Base-by-base conservation (phyloP, 2,888 invertebrate species). In the Drosophila barbarae region DNA sequence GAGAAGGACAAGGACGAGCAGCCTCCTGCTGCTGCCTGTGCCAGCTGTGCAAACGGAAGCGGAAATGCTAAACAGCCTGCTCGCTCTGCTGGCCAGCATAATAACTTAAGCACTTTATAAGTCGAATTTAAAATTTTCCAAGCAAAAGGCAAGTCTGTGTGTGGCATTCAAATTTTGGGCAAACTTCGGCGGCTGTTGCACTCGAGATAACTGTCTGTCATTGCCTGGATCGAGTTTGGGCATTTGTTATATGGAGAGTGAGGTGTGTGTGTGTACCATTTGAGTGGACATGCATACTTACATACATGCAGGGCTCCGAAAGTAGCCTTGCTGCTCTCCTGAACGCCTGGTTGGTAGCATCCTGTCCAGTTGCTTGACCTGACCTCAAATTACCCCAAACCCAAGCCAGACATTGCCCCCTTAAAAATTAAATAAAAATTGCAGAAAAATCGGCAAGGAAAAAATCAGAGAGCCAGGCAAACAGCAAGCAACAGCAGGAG, bases 91-190 rank as follows among this genome's bases (percentile, higher is more conserved):
- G 54, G 47, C 38, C 61, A 67, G 55, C 63, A 54, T 79, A 78
- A 78, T 79, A 78, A 72, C 70, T 78, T 79, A 78, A 79, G 77
- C 70, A 72, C 72, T 78, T 77, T 74, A 66, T 74, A 78, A 78
- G 77, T 73, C 64, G 75, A 61, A 68, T 79, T 72, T 77, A 57
- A 79, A 67, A 63, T 72, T 69, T 74, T 59, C 21, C 28, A 10
- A 35, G 54, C 49, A 44, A 38, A 41, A 47, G n/a, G 41, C 41
- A 42, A 5, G 6, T 39, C 12, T 21, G 3, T 4, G 21, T 21
- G 35, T 41, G 39, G 51, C 58, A 42, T 57, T 65, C 56, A 39
- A 35, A 65, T 44, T 56, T 44, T 23, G 18, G 28, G 41, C 53
- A 49, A 65, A 67, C 68, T 67, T 59, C 30, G 30, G 28, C 38